Percentiles rank a stretch among this genome's conserved stretches.
phyloP scores from a whole-genome alignment of 2,888 invertebrate genomes.

The Acrobasis repandana region DNA sequence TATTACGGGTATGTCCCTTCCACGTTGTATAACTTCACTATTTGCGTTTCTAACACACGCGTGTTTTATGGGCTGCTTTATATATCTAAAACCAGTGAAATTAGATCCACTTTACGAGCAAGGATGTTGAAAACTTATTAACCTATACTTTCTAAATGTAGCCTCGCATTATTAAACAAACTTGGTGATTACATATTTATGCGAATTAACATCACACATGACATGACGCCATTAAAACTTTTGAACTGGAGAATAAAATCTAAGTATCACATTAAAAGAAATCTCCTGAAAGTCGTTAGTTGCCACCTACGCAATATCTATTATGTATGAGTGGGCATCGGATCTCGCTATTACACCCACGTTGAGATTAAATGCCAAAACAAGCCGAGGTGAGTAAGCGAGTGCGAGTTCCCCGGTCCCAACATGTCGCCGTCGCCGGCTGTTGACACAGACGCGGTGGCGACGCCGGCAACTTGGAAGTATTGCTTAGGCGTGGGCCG shows the following conservation, averaged over 20 bases:
- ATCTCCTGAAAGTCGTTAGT: constrained; percentile 46
- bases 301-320: constrained; percentile 48
- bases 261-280: constrained; percentile 42
- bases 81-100: no score
- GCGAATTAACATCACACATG: constrained; percentile 5
- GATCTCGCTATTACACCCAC: constrained; percentile 43
- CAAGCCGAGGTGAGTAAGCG: constrained; percentile 37
- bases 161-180: not conserved
- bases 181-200: not conserved
- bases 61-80: no score
- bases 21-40: no score
- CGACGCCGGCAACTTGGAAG: constrained; percentile 23
- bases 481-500: constrained; percentile 29
- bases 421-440: constrained; percentile 23
- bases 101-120: no score
- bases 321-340: constrained; percentile 36
- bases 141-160: not conserved
- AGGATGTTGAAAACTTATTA: no score
- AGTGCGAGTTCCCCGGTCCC: constrained; percentile 14
- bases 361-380: constrained; percentile 53
- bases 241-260: constrained; percentile 33
- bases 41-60: no score
- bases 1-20: no score
- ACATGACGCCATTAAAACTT: constrained; percentile 27
- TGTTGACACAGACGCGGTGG: constrained; percentile 35